Evolutionary conservation across 2,113 vertebrate genomes (phyloP), one percentile per base, ranked within the genome.

Genomic region (Puma concolor): DNA sequence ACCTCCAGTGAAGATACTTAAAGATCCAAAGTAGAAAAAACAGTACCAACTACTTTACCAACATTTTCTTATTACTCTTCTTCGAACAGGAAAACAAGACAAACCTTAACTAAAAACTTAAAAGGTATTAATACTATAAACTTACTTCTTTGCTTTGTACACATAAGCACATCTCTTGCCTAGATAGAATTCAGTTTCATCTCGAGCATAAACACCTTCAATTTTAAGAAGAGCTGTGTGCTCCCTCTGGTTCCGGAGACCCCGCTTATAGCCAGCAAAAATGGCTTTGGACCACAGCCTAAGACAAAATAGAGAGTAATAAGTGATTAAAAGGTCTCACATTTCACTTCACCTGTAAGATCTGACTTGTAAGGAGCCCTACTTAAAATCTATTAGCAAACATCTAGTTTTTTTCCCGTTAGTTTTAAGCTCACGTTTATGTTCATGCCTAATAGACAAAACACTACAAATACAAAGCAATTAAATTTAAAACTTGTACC

Each of bases 111-210:
- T 52, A 63, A 74, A 91, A 94, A 76, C 14, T 48, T 5, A 64
- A 38, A 77, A 86, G 33, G 1, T 0, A 0, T 3, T 1, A 91
- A 41, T 2, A 67, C 8, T 64, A 52, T 21, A 5, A 0, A 99
- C 99, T 99, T 98, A 99, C 99, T 99, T 99, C 98, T 99, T 99
- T 88, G 99, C 99, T 99, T 99, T 99, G 99, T 99, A 99, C 16
- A 99, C 99, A 60, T 99, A 99, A 81, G 99, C 99, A 87, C 99
- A 99, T 91, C 99, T 99, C 95, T 99, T 99, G 90, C 99, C 99
- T 96, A 99, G 98, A 98, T 99, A 99, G 98, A 99, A 99, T 66
- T 99, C 99, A 0, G 99, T 99, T 98, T 99, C 99, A 29, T 99
- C 98, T 0, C 99, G 98, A 21, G 99, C 99, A 98, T 99, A 99